phyloP scores from a whole-genome alignment of 2,797 vertebrate species.

The Mormyrops boulengeri region DNA sequence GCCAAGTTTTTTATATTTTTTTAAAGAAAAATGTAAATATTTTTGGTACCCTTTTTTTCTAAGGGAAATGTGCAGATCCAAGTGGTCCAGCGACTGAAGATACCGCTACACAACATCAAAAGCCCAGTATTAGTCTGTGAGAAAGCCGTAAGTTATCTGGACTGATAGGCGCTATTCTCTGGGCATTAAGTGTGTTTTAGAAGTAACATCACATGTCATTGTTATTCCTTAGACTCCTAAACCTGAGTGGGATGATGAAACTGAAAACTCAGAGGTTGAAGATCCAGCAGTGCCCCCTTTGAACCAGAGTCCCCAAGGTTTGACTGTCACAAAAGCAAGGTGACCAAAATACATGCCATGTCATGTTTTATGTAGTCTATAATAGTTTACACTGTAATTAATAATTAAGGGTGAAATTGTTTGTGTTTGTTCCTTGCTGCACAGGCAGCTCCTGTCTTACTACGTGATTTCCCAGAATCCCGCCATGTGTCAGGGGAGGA shows the following conservation, averaged over 20 bases:
- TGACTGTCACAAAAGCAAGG: slow-evolving; percentile 80
- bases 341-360: slow-evolving; percentile 34
- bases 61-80: slow-evolving; percentile 69
- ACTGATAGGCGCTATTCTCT: background rate
- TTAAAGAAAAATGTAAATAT: background rate
- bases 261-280: background rate
- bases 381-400: background rate
- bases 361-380: background rate
- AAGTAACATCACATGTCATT: background rate
- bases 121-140: slow-evolving; percentile 67
- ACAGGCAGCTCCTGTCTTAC: slow-evolving; percentile 80
- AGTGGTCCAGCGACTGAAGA: slow-evolving; percentile 49
- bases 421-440: slow-evolving; percentile 23
- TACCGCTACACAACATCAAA: slow-evolving; percentile 58
- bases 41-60: slow-evolving; percentile 23
- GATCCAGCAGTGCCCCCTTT: slow-evolving; percentile 32
- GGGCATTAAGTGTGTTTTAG: background rate
- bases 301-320: slow-evolving; percentile 54
- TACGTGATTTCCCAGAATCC: slow-evolving; percentile 81
- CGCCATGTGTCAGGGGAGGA: slow-evolving; percentile 54
- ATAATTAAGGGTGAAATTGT: background rate
- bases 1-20: too few species aligned
- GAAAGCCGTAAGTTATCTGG: slow-evolving; percentile 64
- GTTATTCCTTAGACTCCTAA: slow-evolving; percentile 54
- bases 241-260: slow-evolving; percentile 40